Evolutionary conservation across 2,797 vertebrate genomes (phyloP).

Genomic region (Monodelphis domestica): DNA sequence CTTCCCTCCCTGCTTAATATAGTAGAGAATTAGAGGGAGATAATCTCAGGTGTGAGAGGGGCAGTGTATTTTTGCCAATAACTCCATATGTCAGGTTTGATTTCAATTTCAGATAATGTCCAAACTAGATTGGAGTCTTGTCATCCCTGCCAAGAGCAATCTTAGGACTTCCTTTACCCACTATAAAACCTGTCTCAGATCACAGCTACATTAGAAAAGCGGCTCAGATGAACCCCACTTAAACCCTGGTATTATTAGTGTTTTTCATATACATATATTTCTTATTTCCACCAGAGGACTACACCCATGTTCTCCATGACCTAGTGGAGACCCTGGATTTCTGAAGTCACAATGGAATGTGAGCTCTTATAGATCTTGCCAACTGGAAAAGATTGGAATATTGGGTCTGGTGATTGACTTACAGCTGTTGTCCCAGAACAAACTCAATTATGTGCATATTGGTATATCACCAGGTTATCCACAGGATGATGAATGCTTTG

Average conservation of each 20-base stretch:
- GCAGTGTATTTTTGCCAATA: slow-evolving; percentile 77
- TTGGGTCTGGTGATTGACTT: background rate
- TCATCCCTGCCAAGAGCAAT: slow-evolving; percentile 32
- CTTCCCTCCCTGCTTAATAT: slow-evolving; percentile 59
- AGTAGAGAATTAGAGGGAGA: slow-evolving; percentile 70
- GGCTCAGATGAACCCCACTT: background rate
- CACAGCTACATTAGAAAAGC: background rate
- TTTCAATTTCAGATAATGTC: slow-evolving; percentile 89
- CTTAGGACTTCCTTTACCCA: background rate
- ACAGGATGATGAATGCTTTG: background rate
- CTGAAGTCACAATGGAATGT: background rate
- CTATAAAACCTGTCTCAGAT: background rate
- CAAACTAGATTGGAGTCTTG: slow-evolving; percentile 76
- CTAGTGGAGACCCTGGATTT: background rate
- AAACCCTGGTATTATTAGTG: background rate
- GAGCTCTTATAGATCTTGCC: background rate
- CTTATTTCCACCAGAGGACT: background rate
- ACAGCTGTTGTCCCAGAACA: background rate
- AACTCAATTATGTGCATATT: background rate
- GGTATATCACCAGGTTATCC: background rate
- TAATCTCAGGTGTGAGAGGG: slow-evolving; percentile 77
- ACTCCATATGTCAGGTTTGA: slow-evolving; percentile 81
- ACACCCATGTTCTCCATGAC: background rate
- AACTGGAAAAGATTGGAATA: background rate
- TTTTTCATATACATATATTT: background rate